Evolutionary conservation across 2,113 vertebrate species (phyloP), one percentile per base, ranked within the genome.

Genomic region (Campylomormyrus numenius): DNA sequence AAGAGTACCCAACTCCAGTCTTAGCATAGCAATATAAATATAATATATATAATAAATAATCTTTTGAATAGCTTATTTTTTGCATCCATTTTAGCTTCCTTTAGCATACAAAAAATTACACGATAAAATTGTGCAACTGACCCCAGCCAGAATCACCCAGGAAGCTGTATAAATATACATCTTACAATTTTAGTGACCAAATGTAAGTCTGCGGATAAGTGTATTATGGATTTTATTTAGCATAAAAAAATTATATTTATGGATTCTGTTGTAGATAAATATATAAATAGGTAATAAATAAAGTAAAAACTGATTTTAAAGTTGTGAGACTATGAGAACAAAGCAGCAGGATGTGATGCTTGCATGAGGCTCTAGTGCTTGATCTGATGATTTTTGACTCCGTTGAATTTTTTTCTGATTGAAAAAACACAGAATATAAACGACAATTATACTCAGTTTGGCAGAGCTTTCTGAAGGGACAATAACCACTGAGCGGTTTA

Each of bases 51-150:
- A 84, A 8, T 84, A 48, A 46, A 84, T 39, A 39, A 45, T 84
- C 15, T 46, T 84, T 3, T 84, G 27, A 50, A 87, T 87, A 87
- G 85, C 85, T 87, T 87, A 87, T 87, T 53, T 87, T 52, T 46
- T 52, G 15, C 85, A 87, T 46, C 24, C 48, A 7, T n/a, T 77
- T 77, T 19, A 77, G 31, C 70, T 77, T 77, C 70, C 31, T 39
- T 77, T 77, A 77, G 70, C 31, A 77, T 35, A 39, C 70, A 85
- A 50, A 85, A 49, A 49, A 24, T 31, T 3, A 31, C n/a, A 17
- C 31, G 3, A 5, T 85, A n/a, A n/a, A 85, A 10, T 46, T 10
- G 39, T 21, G 42, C 39, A 24, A 45, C 80, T 45, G 42, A 84
- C 45, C 8, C 21, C 80, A 39, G 35, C n/a, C 62, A 66, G 58